phyloP scores from a whole-genome alignment of 2,797 vertebrate species.

The Cyprinella venusta region DNA sequence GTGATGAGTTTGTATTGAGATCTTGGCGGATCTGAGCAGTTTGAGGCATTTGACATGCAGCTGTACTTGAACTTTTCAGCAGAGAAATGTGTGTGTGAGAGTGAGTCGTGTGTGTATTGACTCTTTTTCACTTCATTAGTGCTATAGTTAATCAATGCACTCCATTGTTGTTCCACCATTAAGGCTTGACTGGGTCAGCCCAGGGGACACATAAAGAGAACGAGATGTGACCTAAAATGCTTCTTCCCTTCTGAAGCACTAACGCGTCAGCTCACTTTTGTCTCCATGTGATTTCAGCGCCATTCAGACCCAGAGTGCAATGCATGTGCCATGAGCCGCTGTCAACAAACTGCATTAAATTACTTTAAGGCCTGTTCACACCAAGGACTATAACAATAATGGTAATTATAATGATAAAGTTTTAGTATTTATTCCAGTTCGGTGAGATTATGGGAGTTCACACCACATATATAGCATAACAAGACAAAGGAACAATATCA shows the following conservation, averaged over 20 bases:
- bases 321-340: background rate
- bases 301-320: background rate
- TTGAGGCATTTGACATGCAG: constrained; percentile 2
- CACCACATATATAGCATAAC: background rate
- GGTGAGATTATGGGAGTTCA: background rate
- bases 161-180: constrained; percentile 66
- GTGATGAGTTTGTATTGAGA: background rate
- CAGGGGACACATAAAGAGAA: constrained; percentile 44
- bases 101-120: constrained; percentile 62
- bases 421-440: background rate
- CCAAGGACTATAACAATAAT: background rate
- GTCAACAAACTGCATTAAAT: background rate
- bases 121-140: constrained; percentile 75
- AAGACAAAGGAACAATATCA: background rate
- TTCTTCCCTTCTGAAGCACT: constrained; percentile 10
- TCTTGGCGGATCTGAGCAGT: background rate
- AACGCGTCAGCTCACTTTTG: background rate
- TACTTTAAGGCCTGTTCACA: background rate
- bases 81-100: constrained; percentile 60
- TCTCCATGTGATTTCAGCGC: background rate
- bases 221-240: constrained; percentile 36
- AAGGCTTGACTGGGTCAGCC: constrained; percentile 35
- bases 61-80: constrained; percentile 20
- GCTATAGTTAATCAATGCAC: constrained; percentile 78
- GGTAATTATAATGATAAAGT: background rate